These are phyloP conservation scores for Pasiphila rectangulata DNA, from an alignment of 2,888 invertebrate species.

Conservation along the genomic window DNA sequence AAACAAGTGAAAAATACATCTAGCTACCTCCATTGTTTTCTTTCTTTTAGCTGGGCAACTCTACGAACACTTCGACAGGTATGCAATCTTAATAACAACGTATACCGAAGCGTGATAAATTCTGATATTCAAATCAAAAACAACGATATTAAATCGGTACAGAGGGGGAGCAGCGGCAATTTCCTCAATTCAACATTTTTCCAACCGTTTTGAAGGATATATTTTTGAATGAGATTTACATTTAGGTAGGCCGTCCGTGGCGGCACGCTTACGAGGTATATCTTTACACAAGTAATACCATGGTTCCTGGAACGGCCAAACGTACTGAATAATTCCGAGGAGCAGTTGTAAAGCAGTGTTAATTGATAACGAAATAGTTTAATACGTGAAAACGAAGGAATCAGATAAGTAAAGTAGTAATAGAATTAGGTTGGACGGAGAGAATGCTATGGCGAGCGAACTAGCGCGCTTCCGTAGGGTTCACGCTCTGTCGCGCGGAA, in stretches of 20 bases:
- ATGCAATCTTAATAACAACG: conserved; percentile 4
- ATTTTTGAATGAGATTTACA: conserved; percentile 44
- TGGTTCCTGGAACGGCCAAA: conserved; percentile 32
- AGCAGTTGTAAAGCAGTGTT: conserved; percentile 13
- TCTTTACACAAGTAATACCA: conserved; percentile 44
- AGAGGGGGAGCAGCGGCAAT: conserved; percentile 7
- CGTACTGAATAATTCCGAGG: conserved; percentile 37
- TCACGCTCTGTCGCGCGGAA: conserved; percentile 40
- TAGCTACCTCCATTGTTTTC: neutral
- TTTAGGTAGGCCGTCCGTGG: conserved; percentile 34
- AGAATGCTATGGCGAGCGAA: conserved; percentile 16
- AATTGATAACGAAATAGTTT: conserved; percentile 25
- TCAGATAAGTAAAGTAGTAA: conserved; percentile 25
- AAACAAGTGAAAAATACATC: no score
- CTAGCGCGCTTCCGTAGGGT: neutral
- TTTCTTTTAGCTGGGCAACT: conserved; percentile 2
- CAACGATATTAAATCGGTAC: conserved; percentile 12
- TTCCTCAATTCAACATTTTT: conserved; percentile 19
- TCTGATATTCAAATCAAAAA: conserved; percentile 16
- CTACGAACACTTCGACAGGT: neutral
- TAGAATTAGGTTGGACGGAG: conserved; percentile 26
- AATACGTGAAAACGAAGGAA: conserved; percentile 18
- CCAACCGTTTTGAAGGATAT: conserved; percentile 19
- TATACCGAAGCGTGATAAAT: conserved; percentile 11
- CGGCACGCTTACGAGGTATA: conserved; percentile 36